Evolutionary conservation across 23 tunicate species (phyloP), one percentile per base, ranked within the genome.

Genomic region (Clavelina lepadiformis): DNA sequence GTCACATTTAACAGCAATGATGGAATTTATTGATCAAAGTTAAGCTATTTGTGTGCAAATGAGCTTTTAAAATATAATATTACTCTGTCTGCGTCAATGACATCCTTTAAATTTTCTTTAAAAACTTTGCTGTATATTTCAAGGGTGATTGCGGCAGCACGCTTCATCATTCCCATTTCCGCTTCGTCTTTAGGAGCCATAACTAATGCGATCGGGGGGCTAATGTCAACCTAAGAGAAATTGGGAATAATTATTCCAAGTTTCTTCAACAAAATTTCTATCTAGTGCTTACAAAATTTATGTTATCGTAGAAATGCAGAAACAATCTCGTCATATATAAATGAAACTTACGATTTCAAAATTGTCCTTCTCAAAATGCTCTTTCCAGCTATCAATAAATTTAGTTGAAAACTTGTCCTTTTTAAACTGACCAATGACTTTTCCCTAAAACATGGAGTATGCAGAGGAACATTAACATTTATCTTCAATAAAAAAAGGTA

Each of bases 391-490:
- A 58, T 78, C 88, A 33, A 91, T 57, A 63, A 94, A 94, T 28
- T 75, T 80, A n/a, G 96, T 76, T 19, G 95, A 70, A 80, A 94
- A 94, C 64, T 89, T 80, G 65, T 94, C 99, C 60, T 94, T 94
- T 31, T 41, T 50, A 51, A 94, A 86, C 3, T 84, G 67, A 3
- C 99, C 99, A 33, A 80, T 56, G 1, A 55, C 61, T 62, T 86
- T 86, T 1, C 99, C 99, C 95, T 94, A 73, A 2, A 65, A 76
- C 35, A 46, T 24, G 37, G 6, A 11, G 5, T 26, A 15, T 35
- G 7, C 24, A 63, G 24, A 26, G 7, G 31, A 11, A 41, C 7
- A 54, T 15, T 15, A 19, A 21, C 20, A 54, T 15, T 11, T 41
- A 11, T 11, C 49, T 11, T 11, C 15, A 11, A 41, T 11, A 41